Base-by-base conservation (phyloP, 2,113 vertebrate species). In the Gymnogyps californianus region DNA sequence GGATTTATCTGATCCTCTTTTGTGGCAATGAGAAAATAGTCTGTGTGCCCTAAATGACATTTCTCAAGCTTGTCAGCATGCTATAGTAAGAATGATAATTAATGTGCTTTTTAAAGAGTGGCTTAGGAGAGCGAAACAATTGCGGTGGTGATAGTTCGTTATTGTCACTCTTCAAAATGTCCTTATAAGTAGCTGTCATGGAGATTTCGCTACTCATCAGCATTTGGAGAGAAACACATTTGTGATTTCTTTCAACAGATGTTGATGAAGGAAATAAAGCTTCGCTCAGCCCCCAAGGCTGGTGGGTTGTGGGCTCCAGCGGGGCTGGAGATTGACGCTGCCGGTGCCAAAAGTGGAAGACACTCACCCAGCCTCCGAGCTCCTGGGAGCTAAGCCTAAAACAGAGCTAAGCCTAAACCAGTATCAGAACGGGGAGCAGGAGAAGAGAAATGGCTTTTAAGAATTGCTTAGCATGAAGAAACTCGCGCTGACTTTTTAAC, bases 1-100 rank as follows among this genome's bases (percentile, higher is more conserved):
- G 89, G 95, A 79, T 89, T 96, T 94, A 94, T 95, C 94, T 94
- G 87, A 46, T 96, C 65, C 13, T 97, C 93, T 47, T 94, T 84
- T 72, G 89, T 96, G 91, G 70, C 44, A 15, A 54, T 0, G 61
- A 91, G 70, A 61, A 95, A 95, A 92, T 21, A 84, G 83, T 87
- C 84, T 38, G 13, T 49, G 6, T 76, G 81, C 78, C 87, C 91
- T 80, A n/a, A 87, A 74, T 93, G 95, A 47, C 75, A 70, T 86
- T 91, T 55, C 67, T 95, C 66, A 18, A 54, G 87, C 93, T 91
- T 91, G 87, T 92, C 93, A 94, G 89, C 81, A 2, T 34, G 66
- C 74, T 80, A 28, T 47, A 89, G 89, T 21, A 55, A 61, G 59
- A 66, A 55, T 38, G 74, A 47, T 89, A 96, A 97, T 97, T 87